Conservation (phyloP, 2,113 vertebrate species). For the Pelusios castaneus region DNA sequence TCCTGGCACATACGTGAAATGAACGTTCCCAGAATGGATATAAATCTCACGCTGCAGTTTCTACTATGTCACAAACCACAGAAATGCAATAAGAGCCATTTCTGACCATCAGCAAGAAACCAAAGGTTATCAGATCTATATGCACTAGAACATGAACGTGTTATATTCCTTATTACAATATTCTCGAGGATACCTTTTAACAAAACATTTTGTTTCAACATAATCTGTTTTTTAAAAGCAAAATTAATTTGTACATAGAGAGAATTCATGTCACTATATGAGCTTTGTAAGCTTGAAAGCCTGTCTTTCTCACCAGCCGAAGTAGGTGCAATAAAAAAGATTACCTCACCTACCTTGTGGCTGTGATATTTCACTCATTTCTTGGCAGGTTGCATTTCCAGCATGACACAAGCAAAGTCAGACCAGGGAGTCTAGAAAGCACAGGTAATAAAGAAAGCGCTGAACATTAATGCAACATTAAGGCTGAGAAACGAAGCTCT, state of each 20-base stretch:
- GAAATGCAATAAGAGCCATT: background rate
- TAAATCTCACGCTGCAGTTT: background rate
- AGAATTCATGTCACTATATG: background rate
- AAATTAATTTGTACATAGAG: background rate
- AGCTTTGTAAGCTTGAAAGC: background rate
- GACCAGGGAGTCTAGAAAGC: background rate
- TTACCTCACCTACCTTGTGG: background rate
- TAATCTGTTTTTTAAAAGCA: background rate
- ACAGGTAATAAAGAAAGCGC: background rate
- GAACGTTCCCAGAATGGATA: background rate
- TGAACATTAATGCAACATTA: background rate
- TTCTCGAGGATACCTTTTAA: background rate
- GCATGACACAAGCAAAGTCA: background rate
- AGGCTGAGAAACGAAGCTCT: fast-evolving
- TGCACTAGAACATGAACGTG: background rate
- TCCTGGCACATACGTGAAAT: fast-evolving
- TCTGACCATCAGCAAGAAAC: background rate
- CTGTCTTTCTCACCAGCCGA: background rate
- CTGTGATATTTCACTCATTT: fast-evolving
- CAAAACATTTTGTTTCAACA: background rate
- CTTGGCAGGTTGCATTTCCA: background rate
- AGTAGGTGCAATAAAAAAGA: background rate
- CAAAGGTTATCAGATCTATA: background rate
- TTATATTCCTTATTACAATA: background rate
- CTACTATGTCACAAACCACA: background rate